These are phyloP conservation scores for Elgaria multicarinata DNA, from an alignment of 2,113 vertebrate genomes.

Conservation along the genomic window DNA sequence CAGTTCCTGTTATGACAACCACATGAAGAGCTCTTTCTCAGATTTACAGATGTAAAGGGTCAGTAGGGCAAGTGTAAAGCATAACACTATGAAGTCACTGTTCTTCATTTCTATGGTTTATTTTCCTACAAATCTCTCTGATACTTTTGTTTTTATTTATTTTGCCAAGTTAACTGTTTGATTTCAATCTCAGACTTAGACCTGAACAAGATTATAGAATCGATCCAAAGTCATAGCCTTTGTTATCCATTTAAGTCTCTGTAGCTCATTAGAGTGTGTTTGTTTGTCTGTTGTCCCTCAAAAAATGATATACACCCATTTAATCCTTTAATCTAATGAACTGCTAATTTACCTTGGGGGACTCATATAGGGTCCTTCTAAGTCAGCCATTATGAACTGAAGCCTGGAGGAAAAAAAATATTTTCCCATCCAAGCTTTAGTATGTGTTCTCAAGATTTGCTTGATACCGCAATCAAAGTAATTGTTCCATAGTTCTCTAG, in stretches of 20 bases:
- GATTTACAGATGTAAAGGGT: not conserved
- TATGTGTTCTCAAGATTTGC: not conserved
- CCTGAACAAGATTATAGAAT: not conserved
- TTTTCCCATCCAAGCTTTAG: not conserved
- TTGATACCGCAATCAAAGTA: not conserved
- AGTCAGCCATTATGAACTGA: slow-evolving; percentile 52
- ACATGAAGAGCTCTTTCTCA: not conserved
- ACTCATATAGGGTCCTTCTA: slow-evolving; percentile 51
- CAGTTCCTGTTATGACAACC: not conserved
- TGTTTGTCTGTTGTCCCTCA: slow-evolving; percentile 59
- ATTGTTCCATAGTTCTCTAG: not conserved
- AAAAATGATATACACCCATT: slow-evolving; percentile 55
- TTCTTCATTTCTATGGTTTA: not conserved
- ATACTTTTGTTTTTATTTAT: not conserved
- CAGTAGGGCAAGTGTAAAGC: not conserved
- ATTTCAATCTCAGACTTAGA: not conserved
- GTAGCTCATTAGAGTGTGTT: slow-evolving; percentile 34
- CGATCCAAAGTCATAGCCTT: not conserved
- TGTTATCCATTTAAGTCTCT: slow-evolving; percentile 4
- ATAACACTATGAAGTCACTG: not conserved
- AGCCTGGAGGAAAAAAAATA: slow-evolving; percentile 54
- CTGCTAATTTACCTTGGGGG: slow-evolving; percentile 59
- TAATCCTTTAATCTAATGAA: slow-evolving; percentile 67
- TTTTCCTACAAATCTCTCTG: not conserved
- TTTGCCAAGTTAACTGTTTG: not conserved